Evolutionary conservation across 2,797 vertebrate species (phyloP).

Genomic region (Syngnathus rostellatus): DNA sequence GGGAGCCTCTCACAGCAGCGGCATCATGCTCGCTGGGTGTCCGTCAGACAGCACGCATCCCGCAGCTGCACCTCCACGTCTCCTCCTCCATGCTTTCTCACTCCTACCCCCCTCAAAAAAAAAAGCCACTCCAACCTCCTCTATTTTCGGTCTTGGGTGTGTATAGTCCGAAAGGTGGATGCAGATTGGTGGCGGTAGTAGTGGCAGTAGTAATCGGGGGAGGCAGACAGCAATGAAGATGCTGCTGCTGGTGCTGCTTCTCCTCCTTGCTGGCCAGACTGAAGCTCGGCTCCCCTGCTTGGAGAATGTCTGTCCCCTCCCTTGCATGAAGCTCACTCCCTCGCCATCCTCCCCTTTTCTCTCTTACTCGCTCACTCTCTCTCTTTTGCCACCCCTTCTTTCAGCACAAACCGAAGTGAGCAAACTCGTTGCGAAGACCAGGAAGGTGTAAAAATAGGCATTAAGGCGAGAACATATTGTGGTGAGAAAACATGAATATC

Average conservation of each 20-base stretch:
- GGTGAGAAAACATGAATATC: not conserved
- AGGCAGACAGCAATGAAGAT: conserved; percentile 31
- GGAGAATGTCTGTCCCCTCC: conserved; percentile 42
- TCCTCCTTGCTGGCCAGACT: conserved; percentile 45
- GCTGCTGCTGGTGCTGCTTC: conserved; percentile 26
- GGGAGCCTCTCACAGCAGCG: conserved; percentile 67
- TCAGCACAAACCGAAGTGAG: not conserved
- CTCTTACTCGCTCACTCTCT: conserved; percentile 7
- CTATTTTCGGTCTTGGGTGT: conserved; percentile 3
- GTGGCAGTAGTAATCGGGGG: conserved; percentile 12
- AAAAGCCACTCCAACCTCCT: not conserved
- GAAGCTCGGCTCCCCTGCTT: conserved; percentile 41
- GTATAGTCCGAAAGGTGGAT: conserved; percentile 38
- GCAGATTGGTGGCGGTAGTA: conserved; percentile 29
- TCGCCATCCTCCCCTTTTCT: conserved; percentile 18
- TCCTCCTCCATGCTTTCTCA: conserved; percentile 48
- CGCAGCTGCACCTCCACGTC: conserved; percentile 36
- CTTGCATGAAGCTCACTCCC: conserved; percentile 19
- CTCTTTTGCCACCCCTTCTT: conserved; percentile 5
- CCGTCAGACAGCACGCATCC: conserved; percentile 65
- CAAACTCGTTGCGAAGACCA: not conserved
- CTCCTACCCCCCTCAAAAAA: not conserved
- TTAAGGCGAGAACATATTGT: not conserved
- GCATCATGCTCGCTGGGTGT: conserved; percentile 41
- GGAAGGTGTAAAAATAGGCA: not conserved